phyloP scores from a whole-genome alignment of 23 tunicate species.

The Halocynthia aurantium region DNA sequence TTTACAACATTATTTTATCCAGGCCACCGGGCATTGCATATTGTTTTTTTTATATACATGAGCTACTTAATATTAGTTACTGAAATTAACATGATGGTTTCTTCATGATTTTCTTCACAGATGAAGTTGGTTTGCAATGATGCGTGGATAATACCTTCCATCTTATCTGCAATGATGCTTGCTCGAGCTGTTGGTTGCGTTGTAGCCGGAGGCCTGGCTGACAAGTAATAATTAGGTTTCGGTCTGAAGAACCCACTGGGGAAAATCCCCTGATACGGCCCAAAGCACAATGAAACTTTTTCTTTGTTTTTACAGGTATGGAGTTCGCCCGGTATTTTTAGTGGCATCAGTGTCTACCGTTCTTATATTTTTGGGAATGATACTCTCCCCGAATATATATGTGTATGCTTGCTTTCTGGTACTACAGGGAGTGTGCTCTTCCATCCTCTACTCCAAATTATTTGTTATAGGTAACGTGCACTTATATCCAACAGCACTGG shows the following conservation, averaged over 20 bases:
- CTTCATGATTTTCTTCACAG: neutral
- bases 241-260: neutral
- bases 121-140: neutral
- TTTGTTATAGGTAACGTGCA: slow-evolving; percentile 1
- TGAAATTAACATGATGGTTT: neutral
- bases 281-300: neutral
- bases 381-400: neutral
- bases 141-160: slow-evolving; percentile 1
- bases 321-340: neutral
- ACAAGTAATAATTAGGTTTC: too few species aligned
- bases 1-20: too few species aligned
- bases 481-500: neutral
- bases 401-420: neutral
- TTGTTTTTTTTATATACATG: neutral
- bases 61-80: too few species aligned
- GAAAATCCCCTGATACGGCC: neutral
- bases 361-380: neutral
- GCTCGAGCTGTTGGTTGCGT: neutral
- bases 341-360: neutral
- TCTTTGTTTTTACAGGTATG: neutral
- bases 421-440: neutral
- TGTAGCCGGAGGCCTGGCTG: neutral
- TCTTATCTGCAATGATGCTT: slow-evolving; percentile 1
- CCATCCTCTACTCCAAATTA: neutral
- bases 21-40: neutral